Evolutionary conservation across 2,888 invertebrate species (phyloP), one percentile per base, ranked within the genome.

Genomic region (Pocota personata): DNA sequence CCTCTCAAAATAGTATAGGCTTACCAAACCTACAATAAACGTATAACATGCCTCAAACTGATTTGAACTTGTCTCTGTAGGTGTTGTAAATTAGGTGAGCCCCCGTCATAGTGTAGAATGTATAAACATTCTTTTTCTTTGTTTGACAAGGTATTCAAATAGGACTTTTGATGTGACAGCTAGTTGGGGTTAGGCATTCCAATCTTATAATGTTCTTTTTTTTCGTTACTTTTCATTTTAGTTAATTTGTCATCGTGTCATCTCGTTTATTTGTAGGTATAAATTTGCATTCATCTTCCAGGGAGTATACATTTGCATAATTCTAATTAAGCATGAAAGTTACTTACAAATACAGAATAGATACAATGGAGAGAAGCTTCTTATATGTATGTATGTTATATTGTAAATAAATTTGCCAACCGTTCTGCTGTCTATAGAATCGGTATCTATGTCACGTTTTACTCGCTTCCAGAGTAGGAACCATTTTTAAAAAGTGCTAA

Each of bases 171-270:
- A 60, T 60, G 50, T 50, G 50, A 50, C 43, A 46, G 46, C 5
- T 32, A 40, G 6, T 16, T 14, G 57, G 43, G 35, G 50, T 50
- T 24, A 52, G 40, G 30, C 30, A 19, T 19, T 16, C 19, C 37
- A 50, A 27, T 24, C 3, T 67, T 16, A 10, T 73, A 43, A 60
- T 24, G 60, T 72, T 37, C 16, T 62, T 40, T 16, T 55, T 30
- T 37, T 32, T 10, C 3, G 10, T 40, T 64, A 24, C 50, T 48
- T 52, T 58, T 37, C 27, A 52, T 40, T 67, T 55, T 2, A 52
- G 73, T 64, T 73, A 52, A 73, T 73, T 64, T 64, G 73, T 62
- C 73, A 50, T 30, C 62, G 32, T 52, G 52, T 73, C 60, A 64
- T 73, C 40, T 52, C 52, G 52, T 55, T 40, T 52, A 62, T 52